Evolutionary conservation across 2,888 invertebrate species (phyloP).

Genomic region (Ctenicera cuprea): DNA sequence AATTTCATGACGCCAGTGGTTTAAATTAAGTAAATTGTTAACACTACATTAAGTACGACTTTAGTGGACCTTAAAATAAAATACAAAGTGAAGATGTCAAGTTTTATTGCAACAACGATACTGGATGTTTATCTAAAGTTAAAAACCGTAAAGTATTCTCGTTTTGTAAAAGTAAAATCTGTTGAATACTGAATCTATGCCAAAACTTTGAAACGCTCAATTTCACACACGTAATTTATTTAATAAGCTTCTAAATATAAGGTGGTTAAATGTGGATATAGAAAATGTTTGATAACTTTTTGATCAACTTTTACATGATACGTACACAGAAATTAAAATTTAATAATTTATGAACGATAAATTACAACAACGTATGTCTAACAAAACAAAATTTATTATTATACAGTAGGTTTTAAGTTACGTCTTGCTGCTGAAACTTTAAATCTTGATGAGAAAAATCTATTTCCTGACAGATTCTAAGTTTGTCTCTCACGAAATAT

Average conservation of each 20-base stretch:
- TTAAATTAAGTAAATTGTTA: neutral
- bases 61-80: slow-evolving; percentile 5
- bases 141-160: slow-evolving; percentile 4
- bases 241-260: slow-evolving; percentile 8
- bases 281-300: too few species aligned
- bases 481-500: too few species aligned
- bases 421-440: too few species aligned
- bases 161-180: slow-evolving; percentile 9
- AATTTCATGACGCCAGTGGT: too few species aligned
- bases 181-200: neutral
- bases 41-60: slow-evolving; percentile 7
- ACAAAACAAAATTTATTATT: too few species aligned
- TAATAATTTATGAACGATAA: too few species aligned
- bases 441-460: too few species aligned
- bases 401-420: too few species aligned
- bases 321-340: too few species aligned
- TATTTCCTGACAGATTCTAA: too few species aligned
- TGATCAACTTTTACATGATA: too few species aligned
- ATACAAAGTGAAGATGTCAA: slow-evolving; percentile 2
- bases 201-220: neutral
- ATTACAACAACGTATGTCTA: too few species aligned
- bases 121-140: slow-evolving; percentile 14
- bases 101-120: slow-evolving; percentile 19
- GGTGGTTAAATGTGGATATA: neutral
- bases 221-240: slow-evolving; percentile 9